A percentile compares a stretch with the other conserved stretches of the same genome.
Evolutionary conservation across 2,888 invertebrate genomes (phyloP).

Genomic region (Eupithecia dodoneata): DNA sequence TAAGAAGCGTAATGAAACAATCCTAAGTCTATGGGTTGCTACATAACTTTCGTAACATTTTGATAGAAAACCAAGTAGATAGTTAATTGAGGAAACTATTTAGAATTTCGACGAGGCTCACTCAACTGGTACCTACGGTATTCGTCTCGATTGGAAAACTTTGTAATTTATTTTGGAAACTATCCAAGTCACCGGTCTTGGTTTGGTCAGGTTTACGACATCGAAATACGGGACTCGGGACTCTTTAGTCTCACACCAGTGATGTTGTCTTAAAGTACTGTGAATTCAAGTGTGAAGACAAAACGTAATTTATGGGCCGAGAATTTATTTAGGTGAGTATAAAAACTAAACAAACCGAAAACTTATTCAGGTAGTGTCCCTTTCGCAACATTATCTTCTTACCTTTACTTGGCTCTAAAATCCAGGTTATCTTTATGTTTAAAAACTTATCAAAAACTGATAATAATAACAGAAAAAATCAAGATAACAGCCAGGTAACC

Average conservation of each 20-base stretch:
- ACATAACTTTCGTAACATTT: no score
- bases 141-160: constrained; percentile 22
- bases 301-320: neutral
- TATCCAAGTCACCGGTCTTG: constrained; percentile 1
- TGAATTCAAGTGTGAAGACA: constrained; percentile 9
- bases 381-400: neutral
- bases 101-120: neutral
- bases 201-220: neutral
- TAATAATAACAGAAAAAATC: neutral
- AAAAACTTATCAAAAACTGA: neutral
- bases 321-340: neutral
- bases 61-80: neutral
- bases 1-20: no score
- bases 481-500: neutral
- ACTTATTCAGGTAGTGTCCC: neutral
- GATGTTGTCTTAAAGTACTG: constrained; percentile 8
- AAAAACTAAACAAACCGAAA: no score
- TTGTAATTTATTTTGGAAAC: constrained; percentile 23
- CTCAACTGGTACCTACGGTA: neutral
- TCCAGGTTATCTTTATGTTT: neutral
- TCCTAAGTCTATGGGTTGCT: no score
- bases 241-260: neutral
- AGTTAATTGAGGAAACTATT: neutral
- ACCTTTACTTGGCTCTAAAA: neutral
- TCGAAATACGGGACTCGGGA: neutral